These are phyloP conservation scores for Mus pahari DNA, from an alignment of 2,113 vertebrate species.

Conservation along the genomic window DNA sequence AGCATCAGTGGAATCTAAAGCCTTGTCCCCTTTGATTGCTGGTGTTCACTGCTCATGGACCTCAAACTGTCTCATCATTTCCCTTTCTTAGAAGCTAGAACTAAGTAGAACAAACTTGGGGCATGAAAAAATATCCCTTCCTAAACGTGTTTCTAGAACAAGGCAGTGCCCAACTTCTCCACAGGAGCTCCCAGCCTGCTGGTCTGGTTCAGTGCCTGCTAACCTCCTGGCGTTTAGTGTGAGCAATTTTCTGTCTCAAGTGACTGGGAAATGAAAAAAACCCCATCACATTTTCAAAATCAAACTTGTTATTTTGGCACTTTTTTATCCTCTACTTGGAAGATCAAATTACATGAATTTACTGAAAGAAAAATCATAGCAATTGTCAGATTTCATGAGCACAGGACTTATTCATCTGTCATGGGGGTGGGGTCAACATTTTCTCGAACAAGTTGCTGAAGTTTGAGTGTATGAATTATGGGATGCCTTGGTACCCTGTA, in stretches of 20 bases:
- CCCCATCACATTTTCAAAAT: constrained; percentile 24
- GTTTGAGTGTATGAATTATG: constrained; percentile 42
- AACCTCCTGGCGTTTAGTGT: too few relatives aligned
- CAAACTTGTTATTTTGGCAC: constrained; percentile 21
- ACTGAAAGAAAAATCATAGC: constrained; percentile 43
- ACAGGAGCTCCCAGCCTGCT: fast-evolving
- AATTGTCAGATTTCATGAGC: neutral
- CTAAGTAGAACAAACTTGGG: neutral
- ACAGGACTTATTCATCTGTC: neutral
- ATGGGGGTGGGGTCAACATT: neutral
- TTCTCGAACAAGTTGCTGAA: constrained; percentile 14
- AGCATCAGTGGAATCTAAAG: neutral
- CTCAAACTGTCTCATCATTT: too few relatives aligned
- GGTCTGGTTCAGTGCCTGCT: neutral
- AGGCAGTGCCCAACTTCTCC: neutral
- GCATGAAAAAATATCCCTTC: neutral
- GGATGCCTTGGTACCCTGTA: neutral
- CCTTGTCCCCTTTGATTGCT: neutral
- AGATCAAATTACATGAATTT: constrained; percentile 52
- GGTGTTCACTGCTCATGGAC: fast-evolving
- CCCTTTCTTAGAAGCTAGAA: neutral
- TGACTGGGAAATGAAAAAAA: neutral
- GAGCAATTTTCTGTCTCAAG: neutral
- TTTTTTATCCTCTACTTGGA: neutral
- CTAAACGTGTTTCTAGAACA: fast-evolving